Evolutionary conservation across 2,888 invertebrate species (phyloP).

Genomic region (Patella pellucida): DNA sequence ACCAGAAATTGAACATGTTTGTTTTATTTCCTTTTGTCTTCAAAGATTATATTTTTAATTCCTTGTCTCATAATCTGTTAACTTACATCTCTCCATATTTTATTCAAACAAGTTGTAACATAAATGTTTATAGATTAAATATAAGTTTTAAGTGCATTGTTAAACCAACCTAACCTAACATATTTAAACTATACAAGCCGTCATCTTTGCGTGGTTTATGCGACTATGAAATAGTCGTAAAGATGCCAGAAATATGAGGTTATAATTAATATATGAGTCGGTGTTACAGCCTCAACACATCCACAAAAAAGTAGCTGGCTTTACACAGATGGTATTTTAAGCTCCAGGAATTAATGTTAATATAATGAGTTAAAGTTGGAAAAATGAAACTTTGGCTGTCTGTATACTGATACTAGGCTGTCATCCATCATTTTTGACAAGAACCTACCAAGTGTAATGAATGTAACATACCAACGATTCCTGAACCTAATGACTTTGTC

Average conservation of each 20-base stretch:
- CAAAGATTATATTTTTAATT: too few species aligned
- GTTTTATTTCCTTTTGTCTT: too few species aligned
- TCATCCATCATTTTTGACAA: constrained; percentile 9
- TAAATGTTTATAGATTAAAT: too few species aligned
- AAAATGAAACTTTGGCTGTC: constrained; percentile 2
- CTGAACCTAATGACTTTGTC: constrained; percentile 7
- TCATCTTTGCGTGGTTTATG: neutral
- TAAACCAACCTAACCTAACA: too few species aligned
- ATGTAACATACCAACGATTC: neutral
- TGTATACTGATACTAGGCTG: neutral
- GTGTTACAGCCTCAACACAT: neutral
- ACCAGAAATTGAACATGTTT: too few species aligned
- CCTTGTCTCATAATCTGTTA: too few species aligned
- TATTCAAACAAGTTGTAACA: too few species aligned
- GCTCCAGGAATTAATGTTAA: neutral
- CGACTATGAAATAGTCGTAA: neutral
- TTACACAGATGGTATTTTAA: too few species aligned
- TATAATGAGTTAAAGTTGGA: neutral
- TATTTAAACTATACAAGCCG: too few species aligned
- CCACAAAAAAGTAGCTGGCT: too few species aligned
- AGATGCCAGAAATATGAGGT: neutral
- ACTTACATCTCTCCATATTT: too few species aligned
- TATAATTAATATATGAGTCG: constrained; percentile 5
- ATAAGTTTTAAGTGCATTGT: too few species aligned
- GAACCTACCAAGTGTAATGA: constrained; percentile 8